A percentile compares a stretch with the other conserved stretches of the same genome.
These are phyloP conservation scores for Sarcophilus harrisii DNA, from an alignment of 2,797 vertebrate species.

Conservation along the genomic window DNA sequence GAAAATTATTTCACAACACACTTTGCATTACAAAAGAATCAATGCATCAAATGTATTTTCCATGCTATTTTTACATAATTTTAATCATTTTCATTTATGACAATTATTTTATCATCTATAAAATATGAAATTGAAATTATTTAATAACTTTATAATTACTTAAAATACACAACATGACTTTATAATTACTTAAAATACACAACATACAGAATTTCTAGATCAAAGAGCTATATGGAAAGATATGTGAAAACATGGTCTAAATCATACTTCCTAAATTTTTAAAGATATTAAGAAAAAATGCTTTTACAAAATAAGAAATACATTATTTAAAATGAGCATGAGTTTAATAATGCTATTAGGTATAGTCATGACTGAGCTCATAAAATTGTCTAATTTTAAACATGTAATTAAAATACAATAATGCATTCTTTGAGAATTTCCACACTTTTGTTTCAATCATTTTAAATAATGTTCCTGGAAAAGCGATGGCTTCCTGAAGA, in stretches of 20 bases:
- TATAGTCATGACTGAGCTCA: not conserved
- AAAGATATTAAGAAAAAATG: slow-evolving; percentile 23
- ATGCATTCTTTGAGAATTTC: slow-evolving; percentile 27
- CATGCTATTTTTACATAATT: slow-evolving; percentile 44
- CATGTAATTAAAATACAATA: slow-evolving; percentile 24
- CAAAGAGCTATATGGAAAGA: slow-evolving; percentile 44
- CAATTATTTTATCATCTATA: slow-evolving; percentile 36
- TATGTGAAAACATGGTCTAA: slow-evolving; percentile 51
- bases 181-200: slow-evolving; percentile 50
- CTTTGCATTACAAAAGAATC: slow-evolving; percentile 26
- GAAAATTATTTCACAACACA: not conserved
- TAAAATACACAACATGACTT: slow-evolving; percentile 58
- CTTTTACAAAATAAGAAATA: slow-evolving; percentile 41
- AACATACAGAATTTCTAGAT: slow-evolving; percentile 37
- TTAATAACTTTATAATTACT: slow-evolving; percentile 47
- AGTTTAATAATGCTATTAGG: slow-evolving; percentile 22
- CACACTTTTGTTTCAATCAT: not conserved
- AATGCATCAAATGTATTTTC: not conserved
- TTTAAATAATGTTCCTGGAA: not conserved
- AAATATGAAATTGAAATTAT: slow-evolving; percentile 21
- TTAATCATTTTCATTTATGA: slow-evolving; percentile 8
- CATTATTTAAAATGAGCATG: slow-evolving; percentile 23
- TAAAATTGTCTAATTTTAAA: not conserved
- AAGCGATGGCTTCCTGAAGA: slow-evolving; percentile 26
- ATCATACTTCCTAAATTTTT: slow-evolving; percentile 52